phyloP scores from a whole-genome alignment of 2,113 vertebrate species.

The Labeo catla region DNA sequence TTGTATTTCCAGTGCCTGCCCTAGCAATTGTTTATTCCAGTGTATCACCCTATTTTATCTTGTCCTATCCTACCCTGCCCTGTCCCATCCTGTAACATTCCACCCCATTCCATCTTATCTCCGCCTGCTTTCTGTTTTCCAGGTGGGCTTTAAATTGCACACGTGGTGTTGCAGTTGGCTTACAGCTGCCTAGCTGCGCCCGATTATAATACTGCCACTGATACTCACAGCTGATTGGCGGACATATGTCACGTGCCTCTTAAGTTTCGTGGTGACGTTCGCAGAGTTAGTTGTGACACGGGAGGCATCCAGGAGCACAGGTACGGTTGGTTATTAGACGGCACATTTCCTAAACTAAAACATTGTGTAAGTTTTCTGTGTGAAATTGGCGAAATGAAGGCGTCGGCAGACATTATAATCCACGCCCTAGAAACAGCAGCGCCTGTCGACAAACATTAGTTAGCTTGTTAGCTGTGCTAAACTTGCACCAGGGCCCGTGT shows the following conservation, averaged over 20 bases:
- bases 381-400: not conserved
- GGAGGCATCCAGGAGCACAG: constrained; percentile 42
- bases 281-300: constrained; percentile 29
- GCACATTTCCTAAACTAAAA: not conserved
- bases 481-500: constrained; percentile 16
- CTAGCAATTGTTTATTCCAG: not conserved
- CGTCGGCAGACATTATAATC: not conserved
- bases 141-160: constrained; percentile 37
- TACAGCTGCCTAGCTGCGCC: not conserved
- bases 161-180: constrained; percentile 8
- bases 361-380: not conserved
- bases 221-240: constrained; percentile 44
- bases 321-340: constrained; percentile 13
- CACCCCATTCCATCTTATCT: not conserved
- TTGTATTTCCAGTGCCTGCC: not conserved
- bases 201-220: not conserved
- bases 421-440: not conserved
- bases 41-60: not conserved
- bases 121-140: not conserved
- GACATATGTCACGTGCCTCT: constrained; percentile 51
- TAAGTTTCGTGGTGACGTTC: constrained; percentile 49
- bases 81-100: not conserved
- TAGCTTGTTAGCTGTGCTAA: constrained; percentile 28
- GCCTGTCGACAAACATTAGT: not conserved
- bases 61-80: not conserved